Evolutionary conservation across 2,888 invertebrate genomes (phyloP), one percentile per base, ranked within the genome.

Genomic region (Melanostoma scalare): DNA sequence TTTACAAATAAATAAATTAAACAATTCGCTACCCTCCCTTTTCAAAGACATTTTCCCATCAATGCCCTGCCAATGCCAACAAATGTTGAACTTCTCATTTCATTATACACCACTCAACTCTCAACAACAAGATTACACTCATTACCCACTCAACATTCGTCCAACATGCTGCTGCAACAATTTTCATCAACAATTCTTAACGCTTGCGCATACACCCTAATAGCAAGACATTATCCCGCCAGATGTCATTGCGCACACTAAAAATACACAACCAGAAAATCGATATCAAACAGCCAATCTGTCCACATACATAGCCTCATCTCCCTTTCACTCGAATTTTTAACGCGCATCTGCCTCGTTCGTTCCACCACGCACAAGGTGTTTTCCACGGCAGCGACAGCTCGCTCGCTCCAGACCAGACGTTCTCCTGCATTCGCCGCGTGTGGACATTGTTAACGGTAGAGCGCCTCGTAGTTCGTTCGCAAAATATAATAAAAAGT

Each of bases 391-490:
- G 79, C 74, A 84, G 79, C 84, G 74, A 84, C 74, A 75, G 69
- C 56, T 74, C 48, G 74, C 61, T 84, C 84, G 84, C 84, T 84
- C 84, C 84, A 84, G 84, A 84, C 84, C 84, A 84, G 84, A 84
- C 84, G 84, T 84, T 84, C 84, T 79, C 84, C 84, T 78, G 84
- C 84, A 78, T 84, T 84, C 84, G 84, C 79, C 79, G 84, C 84
- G 84, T 84, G 79, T 84, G 65, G 84, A 84, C 84, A 84, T 55
- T 82, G 74, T 79, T 74, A 79, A 46, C 74, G 75, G 84, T 84
- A 79, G 84, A 78, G 74, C 75, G 84, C 75, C 69, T 72, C 75
- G 84, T 52, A 75, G 55, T 65, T 84, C 50, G 79, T 84, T 79
- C 78, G 84, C 84, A 76, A 36, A 46, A 46, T 3, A 10, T 50